A percentile compares a stretch with the other conserved stretches of the same genome.
Conservation (phyloP, 2,113 vertebrate genomes). For the Haliaeetus leucogaster region DNA sequence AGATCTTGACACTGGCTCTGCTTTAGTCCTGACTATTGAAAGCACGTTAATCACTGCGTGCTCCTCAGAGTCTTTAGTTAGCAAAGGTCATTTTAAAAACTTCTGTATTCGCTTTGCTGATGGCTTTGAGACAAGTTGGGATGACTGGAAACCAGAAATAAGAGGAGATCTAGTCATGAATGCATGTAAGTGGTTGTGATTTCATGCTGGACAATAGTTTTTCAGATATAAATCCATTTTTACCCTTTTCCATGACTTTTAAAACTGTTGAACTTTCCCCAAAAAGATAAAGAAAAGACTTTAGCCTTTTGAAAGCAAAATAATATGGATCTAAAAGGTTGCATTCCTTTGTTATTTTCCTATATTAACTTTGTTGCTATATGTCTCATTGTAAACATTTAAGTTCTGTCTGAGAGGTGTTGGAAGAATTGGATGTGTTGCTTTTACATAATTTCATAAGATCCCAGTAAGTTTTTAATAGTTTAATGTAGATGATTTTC, state of each 20-base stretch:
- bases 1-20: conserved; percentile 94
- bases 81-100: conserved; percentile 99
- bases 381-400: background rate
- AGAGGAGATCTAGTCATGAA: conserved; percentile 94
- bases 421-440: background rate
- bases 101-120: conserved; percentile 98
- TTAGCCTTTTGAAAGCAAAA: background rate
- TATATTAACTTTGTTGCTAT: background rate
- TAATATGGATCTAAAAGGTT: background rate
- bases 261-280: background rate
- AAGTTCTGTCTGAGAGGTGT: background rate
- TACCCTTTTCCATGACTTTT: background rate
- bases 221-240: background rate
- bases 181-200: conserved; percentile 84
- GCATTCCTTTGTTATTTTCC: background rate
- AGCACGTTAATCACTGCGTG: conserved; percentile 98
- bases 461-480: background rate
- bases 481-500: background rate
- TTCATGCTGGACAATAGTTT: background rate
- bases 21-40: conserved; percentile 96
- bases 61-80: conserved; percentile 96
- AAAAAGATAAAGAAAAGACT: background rate
- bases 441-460: background rate
- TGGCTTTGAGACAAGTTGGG: conserved; percentile 97
- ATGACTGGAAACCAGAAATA: conserved; percentile 97